Evolutionary conservation across 2,888 invertebrate genomes (phyloP).

Genomic region (Brassicogethes aeneus): DNA sequence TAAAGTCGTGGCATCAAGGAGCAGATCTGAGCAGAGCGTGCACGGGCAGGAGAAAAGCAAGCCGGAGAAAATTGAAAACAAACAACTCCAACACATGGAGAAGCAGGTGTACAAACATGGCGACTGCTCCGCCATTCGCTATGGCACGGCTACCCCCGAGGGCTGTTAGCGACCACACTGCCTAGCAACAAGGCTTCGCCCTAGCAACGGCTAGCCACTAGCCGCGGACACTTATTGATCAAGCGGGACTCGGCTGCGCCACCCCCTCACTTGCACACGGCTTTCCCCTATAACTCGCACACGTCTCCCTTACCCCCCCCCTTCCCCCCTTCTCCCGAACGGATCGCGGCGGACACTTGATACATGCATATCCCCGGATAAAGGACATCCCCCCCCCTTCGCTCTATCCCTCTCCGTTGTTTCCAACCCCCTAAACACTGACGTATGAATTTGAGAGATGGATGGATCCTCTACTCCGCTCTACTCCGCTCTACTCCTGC

Average conservation of each 20-base stretch:
- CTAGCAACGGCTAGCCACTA: constrained; percentile 47
- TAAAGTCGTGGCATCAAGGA: constrained; percentile 23
- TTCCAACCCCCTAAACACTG: background rate
- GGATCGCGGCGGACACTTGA: constrained; percentile 17
- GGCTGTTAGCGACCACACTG: constrained; percentile 45
- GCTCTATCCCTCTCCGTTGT: background rate
- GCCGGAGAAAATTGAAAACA: constrained; percentile 36
- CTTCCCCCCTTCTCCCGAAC: constrained; percentile 7
- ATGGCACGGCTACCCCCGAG: constrained; percentile 42
- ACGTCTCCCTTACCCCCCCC: constrained; percentile 12
- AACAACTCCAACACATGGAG: constrained; percentile 35
- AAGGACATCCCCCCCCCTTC: constrained; percentile 13
- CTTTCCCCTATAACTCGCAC: constrained; percentile 13
- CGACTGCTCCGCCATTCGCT: constrained; percentile 39
- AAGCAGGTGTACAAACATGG: constrained; percentile 42
- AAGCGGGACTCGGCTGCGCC: constrained; percentile 28
- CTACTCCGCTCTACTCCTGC: too few relatives aligned
- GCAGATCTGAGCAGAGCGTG: too few relatives aligned
- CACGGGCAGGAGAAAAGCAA: background rate
- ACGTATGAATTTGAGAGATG: background rate
- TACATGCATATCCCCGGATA: constrained; percentile 25
- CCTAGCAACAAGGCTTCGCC: constrained; percentile 44
- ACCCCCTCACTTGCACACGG: constrained; percentile 9
- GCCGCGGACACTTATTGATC: constrained; percentile 46
- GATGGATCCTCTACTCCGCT: too few relatives aligned